phyloP scores from a whole-genome alignment of 2,113 vertebrate species.

The Tragelaphus imberbis region DNA sequence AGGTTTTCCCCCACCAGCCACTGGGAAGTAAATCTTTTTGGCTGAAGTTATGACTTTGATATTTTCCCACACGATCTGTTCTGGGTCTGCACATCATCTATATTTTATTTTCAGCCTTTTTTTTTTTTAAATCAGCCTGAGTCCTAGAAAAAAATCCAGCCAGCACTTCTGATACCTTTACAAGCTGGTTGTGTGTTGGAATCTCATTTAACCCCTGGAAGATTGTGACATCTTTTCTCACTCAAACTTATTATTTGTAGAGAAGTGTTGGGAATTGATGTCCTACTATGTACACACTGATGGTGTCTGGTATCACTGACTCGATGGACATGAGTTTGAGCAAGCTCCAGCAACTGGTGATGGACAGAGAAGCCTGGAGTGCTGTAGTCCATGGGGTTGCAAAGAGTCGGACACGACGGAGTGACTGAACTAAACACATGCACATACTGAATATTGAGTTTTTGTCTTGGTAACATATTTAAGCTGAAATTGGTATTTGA shows the following conservation, averaged over 20 bases:
- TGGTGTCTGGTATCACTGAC: neutral
- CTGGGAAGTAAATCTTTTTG: neutral
- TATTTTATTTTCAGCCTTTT: neutral
- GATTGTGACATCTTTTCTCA: neutral
- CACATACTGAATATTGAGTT: neutral
- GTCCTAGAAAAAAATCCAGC: neutral
- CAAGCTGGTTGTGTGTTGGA: neutral
- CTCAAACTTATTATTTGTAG: neutral
- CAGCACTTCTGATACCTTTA: neutral
- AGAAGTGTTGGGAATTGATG: neutral
- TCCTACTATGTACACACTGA: neutral
- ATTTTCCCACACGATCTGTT: neutral
- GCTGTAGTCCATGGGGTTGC: rapidly evolving
- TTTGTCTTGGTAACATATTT: neutral
- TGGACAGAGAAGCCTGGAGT: neutral
- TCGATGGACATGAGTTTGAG: neutral
- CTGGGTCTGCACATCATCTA: neutral
- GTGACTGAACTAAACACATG: neutral
- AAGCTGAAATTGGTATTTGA: neutral
- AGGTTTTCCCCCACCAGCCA: neutral
- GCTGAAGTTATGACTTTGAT: neutral
- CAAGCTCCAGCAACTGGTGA: neutral
- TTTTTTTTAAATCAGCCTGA: neutral
- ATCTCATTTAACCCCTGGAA: neutral
- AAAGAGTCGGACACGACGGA: rapidly evolving